phyloP scores from a whole-genome alignment of 2,113 vertebrate genomes.

The Calyptommatus sinebrachiatus region DNA sequence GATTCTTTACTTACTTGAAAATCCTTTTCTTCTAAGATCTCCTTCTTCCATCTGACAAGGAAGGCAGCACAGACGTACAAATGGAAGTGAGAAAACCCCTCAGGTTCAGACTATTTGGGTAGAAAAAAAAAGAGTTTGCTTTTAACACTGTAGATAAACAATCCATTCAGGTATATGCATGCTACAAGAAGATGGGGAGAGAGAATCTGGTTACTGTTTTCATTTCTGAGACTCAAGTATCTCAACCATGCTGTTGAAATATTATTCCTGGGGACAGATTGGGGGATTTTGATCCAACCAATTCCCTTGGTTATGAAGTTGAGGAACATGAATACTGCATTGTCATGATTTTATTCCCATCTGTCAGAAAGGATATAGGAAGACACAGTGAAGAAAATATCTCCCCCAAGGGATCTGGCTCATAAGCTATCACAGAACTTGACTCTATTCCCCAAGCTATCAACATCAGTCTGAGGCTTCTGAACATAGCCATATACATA shows the following conservation, averaged over 20 bases:
- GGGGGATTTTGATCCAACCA: not conserved
- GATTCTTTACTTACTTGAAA: constrained; percentile 84
- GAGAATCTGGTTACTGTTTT: not conserved
- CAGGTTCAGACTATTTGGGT: constrained; percentile 86
- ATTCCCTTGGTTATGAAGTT: not conserved
- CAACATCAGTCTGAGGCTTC: not conserved
- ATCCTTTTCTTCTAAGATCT: constrained; percentile 83
- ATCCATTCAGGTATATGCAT: not conserved
- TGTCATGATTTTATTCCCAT: not conserved
- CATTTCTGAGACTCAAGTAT: not conserved
- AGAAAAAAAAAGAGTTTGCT: constrained; percentile 1
- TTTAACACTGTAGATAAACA: not conserved
- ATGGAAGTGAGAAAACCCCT: constrained; percentile 97
- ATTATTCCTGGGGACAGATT: not conserved
- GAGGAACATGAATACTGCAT: not conserved
- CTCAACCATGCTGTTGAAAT: not conserved
- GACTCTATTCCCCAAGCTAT: not conserved
- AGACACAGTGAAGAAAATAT: not conserved
- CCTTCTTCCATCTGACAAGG: constrained; percentile 90
- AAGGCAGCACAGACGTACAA: constrained; percentile 96
- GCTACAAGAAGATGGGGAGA: not conserved
- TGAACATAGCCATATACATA: not conserved
- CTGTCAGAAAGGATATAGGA: not conserved
- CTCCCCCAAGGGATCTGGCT: not conserved
- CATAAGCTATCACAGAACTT: not conserved